A percentile compares a stretch with the other conserved stretches of the same genome.
Evolutionary conservation across 1,140 invertebrate genomes (phyloP).

Genomic region (Diuraphis noxia): DNA sequence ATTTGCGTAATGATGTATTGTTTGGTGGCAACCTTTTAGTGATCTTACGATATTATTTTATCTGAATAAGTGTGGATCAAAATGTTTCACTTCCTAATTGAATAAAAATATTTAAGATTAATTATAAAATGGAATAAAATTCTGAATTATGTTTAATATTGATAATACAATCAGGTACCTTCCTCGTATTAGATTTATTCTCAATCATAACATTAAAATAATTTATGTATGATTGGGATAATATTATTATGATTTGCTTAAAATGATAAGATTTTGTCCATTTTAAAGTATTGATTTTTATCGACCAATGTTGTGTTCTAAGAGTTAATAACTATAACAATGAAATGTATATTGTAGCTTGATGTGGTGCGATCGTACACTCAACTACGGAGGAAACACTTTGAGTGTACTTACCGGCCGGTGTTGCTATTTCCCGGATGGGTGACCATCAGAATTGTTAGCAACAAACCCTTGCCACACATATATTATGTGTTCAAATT

Average conservation of each 20-base stretch:
- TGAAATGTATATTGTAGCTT: too few relatives aligned
- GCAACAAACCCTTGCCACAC: too few relatives aligned
- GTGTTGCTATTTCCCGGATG: too few relatives aligned
- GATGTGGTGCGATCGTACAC: too few relatives aligned
- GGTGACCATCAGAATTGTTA: too few relatives aligned
- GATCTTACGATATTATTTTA: neutral
- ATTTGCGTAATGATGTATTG: neutral
- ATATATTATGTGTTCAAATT: too few relatives aligned
- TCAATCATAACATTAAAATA: too few relatives aligned
- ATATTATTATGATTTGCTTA: neutral
- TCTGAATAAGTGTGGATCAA: neutral
- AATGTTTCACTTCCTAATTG: neutral
- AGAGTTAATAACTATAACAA: neutral
- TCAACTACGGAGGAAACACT: too few relatives aligned
- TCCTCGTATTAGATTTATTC: neutral
- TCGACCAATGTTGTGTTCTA: neutral
- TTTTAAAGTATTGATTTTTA: neutral
- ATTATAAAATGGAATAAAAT: neutral
- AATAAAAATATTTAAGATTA: neutral
- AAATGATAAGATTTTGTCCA: neutral
- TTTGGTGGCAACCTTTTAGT: neutral
- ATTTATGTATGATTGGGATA: neutral
- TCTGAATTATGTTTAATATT: neutral
- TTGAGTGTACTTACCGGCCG: too few relatives aligned
- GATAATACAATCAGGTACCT: neutral